Conservation (phyloP, 2,888 invertebrate species). For the Phalangium opilio region DNA sequence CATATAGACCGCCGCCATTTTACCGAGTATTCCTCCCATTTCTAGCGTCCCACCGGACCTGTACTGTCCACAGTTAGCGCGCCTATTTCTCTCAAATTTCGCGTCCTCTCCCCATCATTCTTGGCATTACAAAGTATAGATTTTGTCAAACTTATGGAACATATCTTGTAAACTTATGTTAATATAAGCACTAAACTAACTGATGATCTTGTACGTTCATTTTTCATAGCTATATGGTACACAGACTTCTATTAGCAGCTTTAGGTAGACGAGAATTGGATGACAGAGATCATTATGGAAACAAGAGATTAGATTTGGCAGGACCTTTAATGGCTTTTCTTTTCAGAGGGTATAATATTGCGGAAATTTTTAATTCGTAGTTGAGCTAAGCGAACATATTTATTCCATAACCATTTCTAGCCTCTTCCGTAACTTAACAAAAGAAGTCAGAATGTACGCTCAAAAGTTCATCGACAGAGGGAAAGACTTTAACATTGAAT, state of each 20-base stretch:
- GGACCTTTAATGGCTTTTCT: slow-evolving; percentile 92
- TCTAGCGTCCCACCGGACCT: too few species aligned
- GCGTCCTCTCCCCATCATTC: not conserved
- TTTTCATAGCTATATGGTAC: slow-evolving; percentile 77
- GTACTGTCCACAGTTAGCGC: too few species aligned
- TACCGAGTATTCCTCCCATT: too few species aligned
- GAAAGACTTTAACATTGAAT: slow-evolving; percentile 93
- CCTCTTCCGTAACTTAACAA: slow-evolving; percentile 84
- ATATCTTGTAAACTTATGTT: not conserved
- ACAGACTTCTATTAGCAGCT: slow-evolving; percentile 80
- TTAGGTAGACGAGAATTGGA: slow-evolving; percentile 91
- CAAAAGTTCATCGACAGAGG: slow-evolving; percentile 98
- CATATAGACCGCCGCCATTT: too few species aligned
- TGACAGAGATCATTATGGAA: slow-evolving; percentile 99
- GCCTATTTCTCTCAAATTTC: slow-evolving; percentile 17
- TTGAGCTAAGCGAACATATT: not conserved
- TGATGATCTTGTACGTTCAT: slow-evolving; percentile 5
- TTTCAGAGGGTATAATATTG: slow-evolving; percentile 58
- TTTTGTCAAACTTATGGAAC: too few species aligned
- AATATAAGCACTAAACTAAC: not conserved
- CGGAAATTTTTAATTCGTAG: too few species aligned
- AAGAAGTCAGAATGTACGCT: slow-evolving; percentile 95
- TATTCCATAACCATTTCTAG: too few species aligned
- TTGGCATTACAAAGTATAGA: not conserved
- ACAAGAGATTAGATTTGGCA: slow-evolving; percentile 93